Evolutionary conservation across 2,113 vertebrate genomes (phyloP), one percentile per base, ranked within the genome.

Genomic region (Turdus rufiventris): DNA sequence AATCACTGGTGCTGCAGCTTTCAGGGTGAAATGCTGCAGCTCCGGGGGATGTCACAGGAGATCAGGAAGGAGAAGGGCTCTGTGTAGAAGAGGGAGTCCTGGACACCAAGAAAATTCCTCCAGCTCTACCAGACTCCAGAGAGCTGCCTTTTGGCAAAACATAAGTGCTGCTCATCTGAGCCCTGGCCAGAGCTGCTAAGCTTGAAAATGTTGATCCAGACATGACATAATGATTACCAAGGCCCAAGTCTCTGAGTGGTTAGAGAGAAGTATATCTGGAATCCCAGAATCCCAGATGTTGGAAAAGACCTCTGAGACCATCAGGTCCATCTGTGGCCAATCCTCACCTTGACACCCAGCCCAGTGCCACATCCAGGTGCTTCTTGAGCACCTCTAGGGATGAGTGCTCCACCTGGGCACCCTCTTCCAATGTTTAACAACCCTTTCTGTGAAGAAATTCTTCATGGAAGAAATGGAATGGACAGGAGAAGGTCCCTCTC

Each of bases 321-420:
- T n/a, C 0, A 1, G 12, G 34, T 34, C 34, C 40, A 18, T 20
- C 62, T 61, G 25, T 40, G 54, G 10, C 23, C 1, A 0, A 54
- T 14, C 4, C 19, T 51, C 70, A 67, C n/a, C 29, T 54, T 31
- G 54, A 34, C 47, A 31, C 54, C 38, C 54, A 61, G 25, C 9
- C 47, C 40, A 75, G 24, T 54, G 62, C 14, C 47, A 53, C 25
- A 8, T 53, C 36, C 67, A 66, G 36, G 6, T 16, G 2, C 8
- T 67, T 47, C 54, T 54, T 56, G 62, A 31, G 33, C 40, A 54
- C 40, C 25, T 62, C n/a, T 11, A 56, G 40, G 56, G 40, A 48
- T 56, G 34, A 12, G 6, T 6, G 42, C 21, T 68, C 40, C 14
- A 47, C 8, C 47, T 54, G 40, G 25, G 14, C 38, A 82, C n/a